Evolutionary conservation across 2,888 invertebrate species (phyloP).

Genomic region (Perizoma flavofasciatum): DNA sequence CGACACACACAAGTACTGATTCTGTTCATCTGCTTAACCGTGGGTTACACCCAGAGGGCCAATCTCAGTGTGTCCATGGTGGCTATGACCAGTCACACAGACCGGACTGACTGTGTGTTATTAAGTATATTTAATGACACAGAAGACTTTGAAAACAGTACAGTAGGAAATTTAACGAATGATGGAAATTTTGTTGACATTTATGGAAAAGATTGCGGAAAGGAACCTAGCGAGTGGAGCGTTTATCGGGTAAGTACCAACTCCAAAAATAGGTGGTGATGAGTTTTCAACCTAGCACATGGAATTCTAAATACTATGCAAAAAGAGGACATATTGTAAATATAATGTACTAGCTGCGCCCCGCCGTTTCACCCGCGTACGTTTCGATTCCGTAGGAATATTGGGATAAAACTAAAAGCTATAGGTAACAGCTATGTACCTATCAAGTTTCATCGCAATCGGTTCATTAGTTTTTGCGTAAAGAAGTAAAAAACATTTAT

Average conservation of each 20-base stretch:
- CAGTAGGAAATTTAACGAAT: background rate
- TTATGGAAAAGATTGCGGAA: background rate
- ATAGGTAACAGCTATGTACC: too few species aligned
- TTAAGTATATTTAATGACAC: background rate
- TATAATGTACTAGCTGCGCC: too few species aligned
- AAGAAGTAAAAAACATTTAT: too few species aligned
- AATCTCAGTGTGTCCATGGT: slow-evolving; percentile 65
- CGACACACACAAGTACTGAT: slow-evolving; percentile 59
- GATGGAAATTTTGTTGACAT: background rate
- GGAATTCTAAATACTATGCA: too few species aligned
- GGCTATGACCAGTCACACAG: slow-evolving; percentile 57
- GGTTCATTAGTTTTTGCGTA: too few species aligned
- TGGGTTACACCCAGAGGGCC: slow-evolving; percentile 50
- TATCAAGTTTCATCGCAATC: too few species aligned
- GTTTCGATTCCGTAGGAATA: too few species aligned
- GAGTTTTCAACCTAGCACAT: too few species aligned
- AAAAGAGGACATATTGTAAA: too few species aligned
- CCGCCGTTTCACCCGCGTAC: too few species aligned
- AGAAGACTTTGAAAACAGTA: background rate
- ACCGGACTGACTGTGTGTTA: background rate
- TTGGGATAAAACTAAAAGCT: too few species aligned
- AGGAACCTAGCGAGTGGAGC: slow-evolving; percentile 41
- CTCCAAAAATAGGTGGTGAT: background rate
- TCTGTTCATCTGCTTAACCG: slow-evolving; percentile 56
- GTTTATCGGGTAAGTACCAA: slow-evolving; percentile 56